Percentiles rank a stretch among this genome's conserved stretches.
phyloP scores from a whole-genome alignment of 2,797 vertebrate genomes.

The Notolepis coatsorum region DNA sequence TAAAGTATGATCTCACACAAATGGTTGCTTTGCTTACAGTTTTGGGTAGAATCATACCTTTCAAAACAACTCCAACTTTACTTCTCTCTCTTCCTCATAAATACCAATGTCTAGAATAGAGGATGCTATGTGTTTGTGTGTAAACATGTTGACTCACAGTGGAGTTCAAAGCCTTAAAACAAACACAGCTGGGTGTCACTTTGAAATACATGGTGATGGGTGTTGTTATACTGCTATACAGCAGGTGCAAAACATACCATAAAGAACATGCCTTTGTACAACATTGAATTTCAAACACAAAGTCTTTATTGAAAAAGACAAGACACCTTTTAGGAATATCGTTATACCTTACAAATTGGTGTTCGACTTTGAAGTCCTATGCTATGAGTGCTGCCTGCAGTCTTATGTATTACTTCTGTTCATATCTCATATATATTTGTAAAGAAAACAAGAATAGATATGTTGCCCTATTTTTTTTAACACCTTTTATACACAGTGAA shows the following conservation, averaged over 20 bases:
- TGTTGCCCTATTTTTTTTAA: conserved; percentile 54
- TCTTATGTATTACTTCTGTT: conserved; percentile 70
- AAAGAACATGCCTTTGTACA: conserved; percentile 6
- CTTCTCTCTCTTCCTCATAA: conserved; percentile 46
- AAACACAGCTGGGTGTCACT: conserved; percentile 54
- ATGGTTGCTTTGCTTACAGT: not conserved
- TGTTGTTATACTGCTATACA: conserved; percentile 17
- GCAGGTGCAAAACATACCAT: not conserved
- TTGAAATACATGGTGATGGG: conserved; percentile 40
- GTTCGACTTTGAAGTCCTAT: conserved; percentile 66
- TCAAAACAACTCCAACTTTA: conserved; percentile 27
- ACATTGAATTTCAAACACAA: conserved; percentile 46
- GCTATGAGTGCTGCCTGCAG: conserved; percentile 84
- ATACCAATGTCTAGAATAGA: conserved; percentile 31
- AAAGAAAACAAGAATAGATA: conserved; percentile 67
- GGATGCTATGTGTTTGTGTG: conserved; percentile 16
- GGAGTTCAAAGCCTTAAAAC: conserved; percentile 54
- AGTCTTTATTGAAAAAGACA: conserved; percentile 78
- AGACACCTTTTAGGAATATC: conserved; percentile 57
- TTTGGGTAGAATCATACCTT: not conserved
- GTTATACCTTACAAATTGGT: conserved; percentile 62
- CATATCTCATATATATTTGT: conserved; percentile 35
- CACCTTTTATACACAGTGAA: conserved; percentile 66
- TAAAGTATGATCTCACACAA: not conserved
- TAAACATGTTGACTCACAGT: conserved; percentile 41